These are phyloP conservation scores for Rhinatrema bivittatum DNA, from an alignment of 2,797 vertebrate genomes.

Conservation along the genomic window DNA sequence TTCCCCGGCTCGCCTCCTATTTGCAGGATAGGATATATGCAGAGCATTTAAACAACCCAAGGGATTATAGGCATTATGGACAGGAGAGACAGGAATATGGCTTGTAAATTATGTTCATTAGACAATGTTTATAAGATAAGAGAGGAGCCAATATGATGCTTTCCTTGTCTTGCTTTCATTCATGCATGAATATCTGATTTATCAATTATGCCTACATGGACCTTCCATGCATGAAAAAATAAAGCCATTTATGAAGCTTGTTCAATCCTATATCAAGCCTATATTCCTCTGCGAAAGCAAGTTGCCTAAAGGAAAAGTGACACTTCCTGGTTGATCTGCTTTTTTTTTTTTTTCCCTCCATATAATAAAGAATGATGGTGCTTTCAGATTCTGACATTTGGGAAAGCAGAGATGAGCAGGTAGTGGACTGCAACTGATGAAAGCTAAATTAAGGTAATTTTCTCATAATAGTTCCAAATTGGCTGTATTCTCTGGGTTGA, in stretches of 20 bases:
- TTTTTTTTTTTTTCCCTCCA: constrained; percentile 13
- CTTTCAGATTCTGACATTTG: constrained; percentile 45
- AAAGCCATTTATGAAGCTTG: constrained; percentile 62
- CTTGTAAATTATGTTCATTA: constrained; percentile 41
- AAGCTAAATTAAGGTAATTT: constrained; percentile 53
- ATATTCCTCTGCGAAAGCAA: background rate
- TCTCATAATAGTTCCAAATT: constrained; percentile 44
- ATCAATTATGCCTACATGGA: constrained; percentile 67
- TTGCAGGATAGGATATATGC: constrained; percentile 8
- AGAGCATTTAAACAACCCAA: constrained; percentile 22
- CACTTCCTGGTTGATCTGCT: constrained; percentile 28
- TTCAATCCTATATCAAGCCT: constrained; percentile 29
- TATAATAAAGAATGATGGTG: constrained; percentile 41
- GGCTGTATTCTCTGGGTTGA: constrained; percentile 19
- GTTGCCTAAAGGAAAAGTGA: constrained; percentile 16
- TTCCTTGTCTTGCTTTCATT: constrained; percentile 49
- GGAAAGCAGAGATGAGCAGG: constrained; percentile 33
- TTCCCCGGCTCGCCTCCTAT: constrained; percentile 20
- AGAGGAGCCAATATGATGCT: constrained; percentile 48
- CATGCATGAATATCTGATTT: constrained; percentile 66
- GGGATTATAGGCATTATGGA: constrained; percentile 6
- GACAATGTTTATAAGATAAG: constrained; percentile 39
- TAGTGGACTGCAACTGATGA: constrained; percentile 44
- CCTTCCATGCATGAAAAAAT: constrained; percentile 62
- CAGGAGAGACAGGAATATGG: constrained; percentile 21